These are phyloP conservation scores for Holacanthella duospinosa DNA, from an alignment of 2,888 invertebrate species.

Conservation along the genomic window DNA sequence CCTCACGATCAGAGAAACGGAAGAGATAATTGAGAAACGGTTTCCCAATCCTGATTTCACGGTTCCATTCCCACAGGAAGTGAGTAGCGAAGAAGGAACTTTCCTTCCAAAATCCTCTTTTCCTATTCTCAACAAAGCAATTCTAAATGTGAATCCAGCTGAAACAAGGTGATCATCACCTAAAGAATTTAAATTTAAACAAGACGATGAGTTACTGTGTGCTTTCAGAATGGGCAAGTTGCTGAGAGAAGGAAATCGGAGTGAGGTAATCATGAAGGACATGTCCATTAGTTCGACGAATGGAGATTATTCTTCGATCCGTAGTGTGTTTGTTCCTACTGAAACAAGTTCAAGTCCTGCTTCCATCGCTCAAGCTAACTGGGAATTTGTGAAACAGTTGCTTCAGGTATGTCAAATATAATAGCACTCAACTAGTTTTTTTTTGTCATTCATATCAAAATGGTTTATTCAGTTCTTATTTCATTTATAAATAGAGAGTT, in stretches of 20 bases:
- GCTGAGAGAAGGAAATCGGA: constrained; percentile 35
- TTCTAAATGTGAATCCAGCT: constrained; percentile 63
- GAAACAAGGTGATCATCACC: constrained; percentile 48
- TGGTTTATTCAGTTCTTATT: constrained; percentile 6
- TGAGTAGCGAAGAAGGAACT: constrained; percentile 27
- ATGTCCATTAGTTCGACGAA: constrained; percentile 25
- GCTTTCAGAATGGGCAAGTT: constrained; percentile 29
- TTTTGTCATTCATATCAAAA: neutral
- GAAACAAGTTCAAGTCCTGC: constrained; percentile 56
- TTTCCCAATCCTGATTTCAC: constrained; percentile 66
- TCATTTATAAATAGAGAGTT: constrained; percentile 5
- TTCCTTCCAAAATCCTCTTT: constrained; percentile 51
- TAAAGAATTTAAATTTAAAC: neutral
- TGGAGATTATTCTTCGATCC: constrained; percentile 29
- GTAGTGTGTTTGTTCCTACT: constrained; percentile 36
- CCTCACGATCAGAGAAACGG: constrained; percentile 55
- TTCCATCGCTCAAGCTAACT: constrained; percentile 88
- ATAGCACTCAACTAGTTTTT: constrained; percentile 11
- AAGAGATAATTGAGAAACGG: constrained; percentile 53
- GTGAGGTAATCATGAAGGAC: constrained; percentile 33
- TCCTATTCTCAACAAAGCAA: constrained; percentile 66
- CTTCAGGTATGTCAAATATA: constrained; percentile 72
- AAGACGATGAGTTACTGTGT: too few species aligned
- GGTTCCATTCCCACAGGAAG: constrained; percentile 56
- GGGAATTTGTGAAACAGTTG: constrained; percentile 94